phyloP scores from a whole-genome alignment of 2,113 vertebrate genomes.

The Oreochromis spilurus region DNA sequence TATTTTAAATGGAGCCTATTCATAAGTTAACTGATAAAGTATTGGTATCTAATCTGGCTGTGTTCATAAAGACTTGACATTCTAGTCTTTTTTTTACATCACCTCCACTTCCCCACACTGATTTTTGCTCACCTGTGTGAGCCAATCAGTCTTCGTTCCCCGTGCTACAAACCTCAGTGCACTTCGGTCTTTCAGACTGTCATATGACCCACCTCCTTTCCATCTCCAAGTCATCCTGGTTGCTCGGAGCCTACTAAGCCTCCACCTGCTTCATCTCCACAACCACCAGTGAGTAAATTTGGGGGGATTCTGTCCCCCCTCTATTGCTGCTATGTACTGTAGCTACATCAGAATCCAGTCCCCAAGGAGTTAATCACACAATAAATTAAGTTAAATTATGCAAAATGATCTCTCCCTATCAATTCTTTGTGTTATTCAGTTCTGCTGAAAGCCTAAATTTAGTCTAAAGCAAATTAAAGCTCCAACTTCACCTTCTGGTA shows the following conservation, averaged over 20 bases:
- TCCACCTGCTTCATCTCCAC: not conserved
- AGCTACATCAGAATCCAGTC: not conserved
- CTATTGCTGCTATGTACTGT: not conserved
- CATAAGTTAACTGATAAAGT: not conserved
- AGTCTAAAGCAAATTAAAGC: not conserved
- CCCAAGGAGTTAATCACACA: not conserved
- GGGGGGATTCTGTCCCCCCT: not conserved
- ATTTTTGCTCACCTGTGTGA: not conserved
- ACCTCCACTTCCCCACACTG: not conserved
- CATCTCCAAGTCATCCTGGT: not conserved
- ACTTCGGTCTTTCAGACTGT: not conserved
- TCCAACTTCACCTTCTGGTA: not conserved
- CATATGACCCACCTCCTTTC: not conserved
- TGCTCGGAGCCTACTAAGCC: not conserved
- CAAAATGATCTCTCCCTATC: not conserved
- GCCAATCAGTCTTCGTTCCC: not conserved
- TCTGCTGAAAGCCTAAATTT: not conserved
- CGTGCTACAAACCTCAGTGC: not conserved
- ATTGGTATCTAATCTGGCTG: not conserved
- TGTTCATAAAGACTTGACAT: not conserved
- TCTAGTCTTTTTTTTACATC: not conserved
- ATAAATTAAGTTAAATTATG: not conserved
- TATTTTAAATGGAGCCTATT: not conserved
- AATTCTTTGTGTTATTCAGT: not conserved
- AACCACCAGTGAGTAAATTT: not conserved